phyloP scores from a whole-genome alignment of 1,140 invertebrate genomes.

The Tyrophagus putrescentiae region DNA sequence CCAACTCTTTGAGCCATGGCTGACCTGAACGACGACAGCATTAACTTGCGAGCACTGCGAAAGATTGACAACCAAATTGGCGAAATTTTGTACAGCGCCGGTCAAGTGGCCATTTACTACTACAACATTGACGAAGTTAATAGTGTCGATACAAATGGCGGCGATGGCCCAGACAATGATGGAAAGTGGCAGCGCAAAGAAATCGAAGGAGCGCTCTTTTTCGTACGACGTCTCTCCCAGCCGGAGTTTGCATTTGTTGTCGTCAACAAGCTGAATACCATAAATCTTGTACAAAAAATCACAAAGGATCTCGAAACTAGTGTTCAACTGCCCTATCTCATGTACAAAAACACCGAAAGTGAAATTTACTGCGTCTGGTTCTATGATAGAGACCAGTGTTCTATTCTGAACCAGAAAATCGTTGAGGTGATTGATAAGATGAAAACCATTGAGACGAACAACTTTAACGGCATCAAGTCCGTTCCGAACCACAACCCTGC shows the following conservation, averaged over 20 bases:
- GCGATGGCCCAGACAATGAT: background rate
- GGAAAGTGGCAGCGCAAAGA: background rate
- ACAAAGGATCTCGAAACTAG: slow-evolving; percentile 6
- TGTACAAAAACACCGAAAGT: slow-evolving; percentile 18
- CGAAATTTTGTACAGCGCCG: slow-evolving; percentile 11
- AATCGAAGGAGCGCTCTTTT: slow-evolving; percentile 14
- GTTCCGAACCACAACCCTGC: too few relatives aligned
- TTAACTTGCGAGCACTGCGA: slow-evolving; percentile 19
- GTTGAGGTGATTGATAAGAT: background rate
- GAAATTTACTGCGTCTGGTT: slow-evolving; percentile 23
- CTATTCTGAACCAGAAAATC: background rate
- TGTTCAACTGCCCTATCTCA: slow-evolving; percentile 18
- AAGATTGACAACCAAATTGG: slow-evolving; percentile 11
- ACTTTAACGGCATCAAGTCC: background rate
- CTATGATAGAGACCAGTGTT: slow-evolving; percentile 18
- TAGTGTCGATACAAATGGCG: background rate
- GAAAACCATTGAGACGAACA: too few relatives aligned
- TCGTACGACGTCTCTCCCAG: background rate
- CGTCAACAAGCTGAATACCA: slow-evolving; percentile 18
- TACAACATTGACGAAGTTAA: slow-evolving; percentile 3
- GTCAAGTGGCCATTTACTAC: slow-evolving; percentile 19
- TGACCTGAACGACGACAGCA: slow-evolving; percentile 12
- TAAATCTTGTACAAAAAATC: slow-evolving; percentile 17
- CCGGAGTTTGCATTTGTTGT: slow-evolving; percentile 12
- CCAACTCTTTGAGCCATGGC: slow-evolving; percentile 8